A percentile compares a stretch with the other conserved stretches of the same genome.
These are phyloP conservation scores for Gryllus bimaculatus DNA, from an alignment of 1,140 invertebrate species.

Conservation along the genomic window DNA sequence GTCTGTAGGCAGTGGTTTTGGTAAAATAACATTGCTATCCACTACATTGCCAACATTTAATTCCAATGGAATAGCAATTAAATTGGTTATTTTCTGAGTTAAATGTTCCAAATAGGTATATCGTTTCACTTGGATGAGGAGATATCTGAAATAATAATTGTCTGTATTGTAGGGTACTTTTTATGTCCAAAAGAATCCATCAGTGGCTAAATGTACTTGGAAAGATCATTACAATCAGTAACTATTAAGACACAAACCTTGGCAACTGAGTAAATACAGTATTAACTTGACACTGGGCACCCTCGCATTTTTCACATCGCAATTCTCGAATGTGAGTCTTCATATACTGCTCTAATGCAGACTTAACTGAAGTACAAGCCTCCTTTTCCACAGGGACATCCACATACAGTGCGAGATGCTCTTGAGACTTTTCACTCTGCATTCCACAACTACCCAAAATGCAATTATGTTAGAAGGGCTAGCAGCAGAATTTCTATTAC, in stretches of 20 bases:
- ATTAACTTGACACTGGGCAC: neutral
- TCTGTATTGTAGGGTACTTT: neutral
- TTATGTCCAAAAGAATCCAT: neutral
- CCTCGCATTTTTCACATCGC: neutral
- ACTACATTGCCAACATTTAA: neutral
- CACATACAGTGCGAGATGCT: neutral
- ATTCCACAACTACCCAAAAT: neutral
- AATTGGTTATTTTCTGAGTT: neutral
- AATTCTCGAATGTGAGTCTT: neutral
- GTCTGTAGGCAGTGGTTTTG: neutral
- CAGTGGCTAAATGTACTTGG: neutral
- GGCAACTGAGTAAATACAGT: neutral
- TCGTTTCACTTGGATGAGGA: neutral
- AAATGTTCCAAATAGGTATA: neutral
- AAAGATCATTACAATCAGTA: neutral
- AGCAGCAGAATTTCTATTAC: too few relatives aligned
- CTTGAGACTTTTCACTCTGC: neutral
- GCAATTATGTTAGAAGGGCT: neutral
- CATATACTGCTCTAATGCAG: neutral
- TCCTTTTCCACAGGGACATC: neutral
- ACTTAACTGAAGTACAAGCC: neutral
- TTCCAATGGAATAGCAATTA: neutral
- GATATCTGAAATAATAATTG: neutral
- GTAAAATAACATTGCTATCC: neutral
- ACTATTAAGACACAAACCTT: neutral